A percentile compares a stretch with the other conserved stretches of the same genome.
These are phyloP conservation scores for Drosophila cognata DNA, from an alignment of 2,888 invertebrate genomes.

Conservation along the genomic window DNA sequence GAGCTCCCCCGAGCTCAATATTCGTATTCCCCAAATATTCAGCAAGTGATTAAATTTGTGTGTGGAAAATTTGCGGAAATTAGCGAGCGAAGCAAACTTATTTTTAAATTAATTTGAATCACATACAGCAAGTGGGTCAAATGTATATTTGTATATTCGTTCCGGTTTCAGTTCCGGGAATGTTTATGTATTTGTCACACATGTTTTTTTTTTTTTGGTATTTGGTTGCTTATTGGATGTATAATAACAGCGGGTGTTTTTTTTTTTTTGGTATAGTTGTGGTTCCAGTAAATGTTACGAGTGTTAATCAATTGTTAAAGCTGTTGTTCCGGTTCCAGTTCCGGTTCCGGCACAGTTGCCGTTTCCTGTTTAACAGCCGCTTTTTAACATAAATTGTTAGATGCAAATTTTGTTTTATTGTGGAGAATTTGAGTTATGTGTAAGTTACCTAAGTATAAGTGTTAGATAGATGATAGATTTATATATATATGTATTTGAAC, in stretches of 20 bases:
- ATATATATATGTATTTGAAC: constrained; percentile 5
- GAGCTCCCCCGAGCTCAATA: neutral
- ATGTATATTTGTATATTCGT: neutral
- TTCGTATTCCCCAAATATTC: neutral
- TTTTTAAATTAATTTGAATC: neutral
- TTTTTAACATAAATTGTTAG: neutral
- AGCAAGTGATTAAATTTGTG: no score
- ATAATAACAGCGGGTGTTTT: neutral
- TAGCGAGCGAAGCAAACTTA: neutral
- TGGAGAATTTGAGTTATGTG: neutral
- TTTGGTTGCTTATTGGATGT: neutral
- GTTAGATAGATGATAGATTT: neutral
- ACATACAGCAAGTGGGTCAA: neutral
- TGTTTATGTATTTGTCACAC: neutral
- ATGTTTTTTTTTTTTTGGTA: neutral
- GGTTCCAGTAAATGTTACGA: neutral
- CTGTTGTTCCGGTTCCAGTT: neutral
- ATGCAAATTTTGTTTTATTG: neutral
- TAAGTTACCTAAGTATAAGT: neutral
- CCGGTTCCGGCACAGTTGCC: neutral
- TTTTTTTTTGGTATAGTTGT: neutral
- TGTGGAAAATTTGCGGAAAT: neutral
- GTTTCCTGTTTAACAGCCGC: neutral
- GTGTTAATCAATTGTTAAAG: neutral
- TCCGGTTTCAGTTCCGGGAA: neutral